Evolutionary conservation across 2,797 vertebrate species (phyloP).

Genomic region (Paguma larvata): DNA sequence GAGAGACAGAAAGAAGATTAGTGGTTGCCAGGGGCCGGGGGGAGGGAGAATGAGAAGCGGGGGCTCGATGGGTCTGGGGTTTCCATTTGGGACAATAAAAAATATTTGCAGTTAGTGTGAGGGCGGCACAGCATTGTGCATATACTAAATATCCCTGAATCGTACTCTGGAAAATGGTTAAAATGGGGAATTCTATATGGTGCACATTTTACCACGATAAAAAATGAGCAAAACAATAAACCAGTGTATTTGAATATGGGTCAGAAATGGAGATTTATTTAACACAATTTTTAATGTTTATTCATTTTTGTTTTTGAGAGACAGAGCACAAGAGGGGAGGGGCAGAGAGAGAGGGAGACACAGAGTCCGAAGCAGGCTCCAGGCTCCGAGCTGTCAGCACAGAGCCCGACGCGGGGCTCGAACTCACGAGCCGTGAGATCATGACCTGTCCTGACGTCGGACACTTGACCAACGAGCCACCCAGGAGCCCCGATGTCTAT

Average conservation of each 20-base stretch:
- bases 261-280: background rate
- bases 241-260: background rate
- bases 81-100: background rate
- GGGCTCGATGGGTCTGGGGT: background rate
- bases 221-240: background rate
- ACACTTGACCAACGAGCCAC: no score
- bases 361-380: no score
- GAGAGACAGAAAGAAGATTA: background rate
- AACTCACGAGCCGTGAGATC: no score
- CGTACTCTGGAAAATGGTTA: background rate
- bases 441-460: rapidly evolving
- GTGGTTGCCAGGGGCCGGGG: background rate
- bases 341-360: no score
- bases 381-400: no score
- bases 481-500: no score
- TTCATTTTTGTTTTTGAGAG: background rate
- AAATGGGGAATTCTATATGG: background rate
- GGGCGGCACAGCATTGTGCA: background rate
- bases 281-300: no score
- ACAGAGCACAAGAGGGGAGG: no score
- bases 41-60: background rate
- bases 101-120: background rate
- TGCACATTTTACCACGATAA: background rate
- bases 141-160: background rate
- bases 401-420: rapidly evolving